Evolutionary conservation across 2,113 vertebrate genomes (phyloP), one percentile per base, ranked within the genome.

Genomic region (Blennius ocellaris): DNA sequence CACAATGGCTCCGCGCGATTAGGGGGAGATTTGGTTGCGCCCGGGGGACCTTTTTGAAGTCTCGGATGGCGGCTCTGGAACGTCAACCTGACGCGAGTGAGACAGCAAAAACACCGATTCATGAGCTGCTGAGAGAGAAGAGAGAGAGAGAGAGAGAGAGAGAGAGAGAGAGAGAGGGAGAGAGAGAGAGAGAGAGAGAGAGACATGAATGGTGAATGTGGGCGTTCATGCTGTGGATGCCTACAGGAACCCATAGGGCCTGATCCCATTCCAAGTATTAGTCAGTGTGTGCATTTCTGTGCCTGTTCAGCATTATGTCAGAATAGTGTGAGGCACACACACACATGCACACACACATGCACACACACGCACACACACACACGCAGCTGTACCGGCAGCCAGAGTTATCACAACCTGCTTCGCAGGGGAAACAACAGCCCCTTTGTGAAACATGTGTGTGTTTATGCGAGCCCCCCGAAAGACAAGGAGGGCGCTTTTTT

Each of bases 1-100:
- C 84, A 83, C 80, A 84, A 87, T 85, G 90, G 82, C 87, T 91
- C 85, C 85, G 87, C 70, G 12, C 40, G 78, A 91, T 93, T 93
- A 92, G 73, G 82, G 82, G 88, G 80, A 89, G 89, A 91, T 90
- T 89, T 91, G 68, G 84, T 40, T 40, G 73, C 15, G 56, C 70
- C 54, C n/a, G n/a, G n/a, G 15, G 16, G 79, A 76, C 75, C 80
- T 88, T 90, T 91, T 90, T 91, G 87, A 92, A 90, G 84, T 89
- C 86, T 66, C 79, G 85, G 86, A 91, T 84, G 73, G 85, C n/a
- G 82, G 85, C 79, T 61, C 69, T 73, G 84, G 83, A 84, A 87
- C 83, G 80, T 79, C 81, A 78, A 82, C 67, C 12, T 49, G 76
- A 69, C 2, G 74, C 43, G 30, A 73, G 64, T 86, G 83, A 89